These are phyloP conservation scores for Thaumetopoea pityocampa DNA, from an alignment of 1,140 invertebrate species.

Conservation along the genomic window DNA sequence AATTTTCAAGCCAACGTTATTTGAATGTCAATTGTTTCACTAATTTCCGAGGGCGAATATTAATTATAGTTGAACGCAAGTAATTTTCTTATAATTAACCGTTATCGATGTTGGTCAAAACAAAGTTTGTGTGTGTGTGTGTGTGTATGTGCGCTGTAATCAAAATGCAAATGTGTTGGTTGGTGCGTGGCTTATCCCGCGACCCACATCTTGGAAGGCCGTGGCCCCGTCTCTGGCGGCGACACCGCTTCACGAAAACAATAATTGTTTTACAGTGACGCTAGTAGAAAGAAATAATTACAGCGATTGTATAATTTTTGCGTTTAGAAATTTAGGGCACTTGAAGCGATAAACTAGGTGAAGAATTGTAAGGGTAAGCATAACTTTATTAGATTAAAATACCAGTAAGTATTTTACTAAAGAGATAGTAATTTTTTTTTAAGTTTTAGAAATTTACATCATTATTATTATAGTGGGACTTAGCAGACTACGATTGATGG, in stretches of 20 bases:
- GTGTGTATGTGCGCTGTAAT: conserved; percentile 43
- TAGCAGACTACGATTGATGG: no score
- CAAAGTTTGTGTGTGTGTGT: conserved; percentile 38
- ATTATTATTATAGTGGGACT: no score
- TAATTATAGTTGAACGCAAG: conserved; percentile 27
- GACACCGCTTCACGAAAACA: conserved; percentile 15
- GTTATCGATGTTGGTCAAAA: conserved; percentile 36
- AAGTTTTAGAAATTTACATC: no score
- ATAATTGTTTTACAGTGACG: conserved; percentile 14
- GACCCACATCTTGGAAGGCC: conserved; percentile 71
- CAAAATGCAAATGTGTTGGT: conserved; percentile 63
- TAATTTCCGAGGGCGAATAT: conserved; percentile 41
- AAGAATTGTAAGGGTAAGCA: no score
- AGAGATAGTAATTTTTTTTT: no score
- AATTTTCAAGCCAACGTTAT: conserved; percentile 6
- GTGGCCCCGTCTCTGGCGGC: conserved; percentile 32
- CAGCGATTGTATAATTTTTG: conserved; percentile 7
- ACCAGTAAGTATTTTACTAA: no score
- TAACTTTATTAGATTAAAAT: no score
- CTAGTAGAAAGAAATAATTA: no score
- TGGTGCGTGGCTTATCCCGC: conserved; percentile 67
- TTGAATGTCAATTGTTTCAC: not conserved
- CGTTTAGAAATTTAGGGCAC: conserved; percentile 4
- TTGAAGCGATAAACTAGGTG: no score
- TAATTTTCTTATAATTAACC: conserved; percentile 54